Percentiles rank a stretch among this genome's conserved stretches.
These are phyloP conservation scores for Podarcis cretensis DNA, from an alignment of 2,113 vertebrate species.

Conservation along the genomic window DNA sequence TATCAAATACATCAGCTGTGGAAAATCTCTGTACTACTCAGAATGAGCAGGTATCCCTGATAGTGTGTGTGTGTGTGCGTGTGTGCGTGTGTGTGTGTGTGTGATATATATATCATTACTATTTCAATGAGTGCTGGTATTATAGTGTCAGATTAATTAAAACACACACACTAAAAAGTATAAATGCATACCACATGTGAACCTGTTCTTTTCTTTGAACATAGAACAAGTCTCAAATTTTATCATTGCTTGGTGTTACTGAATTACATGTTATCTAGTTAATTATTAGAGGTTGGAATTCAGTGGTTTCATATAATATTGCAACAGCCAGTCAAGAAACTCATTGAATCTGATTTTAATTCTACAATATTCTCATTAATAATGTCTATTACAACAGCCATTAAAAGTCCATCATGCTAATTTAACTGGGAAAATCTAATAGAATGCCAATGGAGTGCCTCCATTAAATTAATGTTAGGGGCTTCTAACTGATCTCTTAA, in stretches of 20 bases:
- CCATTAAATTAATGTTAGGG: slow-evolving; percentile 70
- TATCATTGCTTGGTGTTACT: slow-evolving; percentile 43
- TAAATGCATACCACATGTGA: slow-evolving; percentile 6
- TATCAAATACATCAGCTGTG: neutral
- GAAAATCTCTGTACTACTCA: slow-evolving; percentile 23
- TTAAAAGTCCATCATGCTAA: slow-evolving; percentile 76
- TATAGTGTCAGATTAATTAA: neutral
- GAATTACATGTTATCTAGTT: slow-evolving; percentile 57
- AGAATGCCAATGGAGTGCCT: slow-evolving; percentile 64
- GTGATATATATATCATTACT: neutral
- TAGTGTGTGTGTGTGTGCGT: too few species aligned
- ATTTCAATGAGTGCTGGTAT: slow-evolving; percentile 1
- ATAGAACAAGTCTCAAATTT: slow-evolving; percentile 6
- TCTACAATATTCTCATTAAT: slow-evolving; percentile 73
- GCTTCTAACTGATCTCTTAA: slow-evolving; percentile 61
- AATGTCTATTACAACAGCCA: slow-evolving; percentile 74
- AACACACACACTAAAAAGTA: neutral
- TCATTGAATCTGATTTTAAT: slow-evolving; percentile 65
- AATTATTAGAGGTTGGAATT: slow-evolving; percentile 56
- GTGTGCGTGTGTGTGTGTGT: too few species aligned
- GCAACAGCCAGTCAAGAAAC: slow-evolving; percentile 61
- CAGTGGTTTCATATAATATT: slow-evolving; percentile 56
- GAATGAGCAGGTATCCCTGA: neutral
- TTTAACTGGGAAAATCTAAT: slow-evolving; percentile 72
- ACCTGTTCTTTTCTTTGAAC: neutral